Percentiles rank a stretch among this genome's conserved stretches.
Conservation (phyloP, 2,113 vertebrate genomes). For the Murina feae region DNA sequence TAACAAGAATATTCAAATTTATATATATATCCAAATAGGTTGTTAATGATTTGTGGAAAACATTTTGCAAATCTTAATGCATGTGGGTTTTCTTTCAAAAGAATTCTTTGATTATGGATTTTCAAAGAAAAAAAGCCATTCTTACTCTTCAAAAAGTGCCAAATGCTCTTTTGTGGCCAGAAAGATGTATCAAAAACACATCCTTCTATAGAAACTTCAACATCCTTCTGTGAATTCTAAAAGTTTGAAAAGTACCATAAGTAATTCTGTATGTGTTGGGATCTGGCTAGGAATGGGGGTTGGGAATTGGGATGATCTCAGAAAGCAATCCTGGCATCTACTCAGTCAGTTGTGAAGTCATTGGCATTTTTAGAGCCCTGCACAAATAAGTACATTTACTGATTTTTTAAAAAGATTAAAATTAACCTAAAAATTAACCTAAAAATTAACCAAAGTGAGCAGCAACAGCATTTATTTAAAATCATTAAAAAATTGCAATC, state of each 20-base stretch:
- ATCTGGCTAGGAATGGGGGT: neutral
- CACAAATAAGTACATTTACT: neutral
- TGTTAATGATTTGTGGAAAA: neutral
- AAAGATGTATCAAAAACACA: neutral
- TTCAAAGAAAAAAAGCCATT: constrained; percentile 23
- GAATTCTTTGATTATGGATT: constrained; percentile 1
- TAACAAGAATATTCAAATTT: neutral
- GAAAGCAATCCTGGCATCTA: neutral
- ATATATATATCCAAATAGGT: neutral
- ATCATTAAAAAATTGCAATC: neutral
- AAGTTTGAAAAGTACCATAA: neutral
- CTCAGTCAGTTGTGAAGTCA: neutral
- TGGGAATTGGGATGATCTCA: neutral
- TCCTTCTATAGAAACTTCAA: neutral
- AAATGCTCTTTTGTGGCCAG: neutral
- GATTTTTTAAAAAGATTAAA: neutral
- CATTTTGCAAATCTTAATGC: neutral
- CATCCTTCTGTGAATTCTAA: neutral
- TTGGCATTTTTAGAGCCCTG: neutral
- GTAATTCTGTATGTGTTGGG: neutral
- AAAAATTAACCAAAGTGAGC: neutral
- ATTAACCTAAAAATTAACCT: neutral
- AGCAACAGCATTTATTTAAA: neutral
- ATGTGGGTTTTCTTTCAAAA: constrained; percentile 1
- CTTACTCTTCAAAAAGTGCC: neutral